Conservation (phyloP, 2,797 vertebrate species). For the Lacerta agilis region DNA sequence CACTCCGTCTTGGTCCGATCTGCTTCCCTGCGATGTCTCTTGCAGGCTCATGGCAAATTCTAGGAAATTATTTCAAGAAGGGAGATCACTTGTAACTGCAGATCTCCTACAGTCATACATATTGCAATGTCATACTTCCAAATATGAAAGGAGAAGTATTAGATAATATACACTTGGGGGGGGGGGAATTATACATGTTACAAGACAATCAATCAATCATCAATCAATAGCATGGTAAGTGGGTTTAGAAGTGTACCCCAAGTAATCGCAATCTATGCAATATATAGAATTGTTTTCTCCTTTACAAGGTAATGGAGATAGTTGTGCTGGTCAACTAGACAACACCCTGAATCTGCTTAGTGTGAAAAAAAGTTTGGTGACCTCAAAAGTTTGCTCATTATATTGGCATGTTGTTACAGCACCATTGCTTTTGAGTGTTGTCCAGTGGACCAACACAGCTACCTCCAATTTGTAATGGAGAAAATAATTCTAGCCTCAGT, state of each 20-base stretch:
- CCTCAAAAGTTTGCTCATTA: not conserved
- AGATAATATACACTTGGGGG: not conserved
- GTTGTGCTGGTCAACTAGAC: not conserved
- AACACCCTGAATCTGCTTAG: not conserved
- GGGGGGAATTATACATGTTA: not conserved
- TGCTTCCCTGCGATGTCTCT: too few species aligned
- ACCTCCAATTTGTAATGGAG: not conserved
- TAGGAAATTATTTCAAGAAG: too few species aligned
- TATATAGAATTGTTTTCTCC: not conserved
- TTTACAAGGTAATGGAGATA: not conserved
- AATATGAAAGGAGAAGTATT: not conserved
- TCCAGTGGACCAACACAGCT: not conserved
- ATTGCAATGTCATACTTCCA: not conserved
- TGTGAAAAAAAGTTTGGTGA: not conserved
- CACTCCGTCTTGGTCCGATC: too few species aligned
- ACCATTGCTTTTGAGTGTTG: not conserved
- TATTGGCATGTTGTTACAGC: not conserved
- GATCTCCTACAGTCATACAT: too few species aligned
- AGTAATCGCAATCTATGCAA: too few species aligned
- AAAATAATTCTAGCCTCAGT: constrained; percentile 1
- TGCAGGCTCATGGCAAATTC: too few species aligned
- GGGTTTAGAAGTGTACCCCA: too few species aligned
- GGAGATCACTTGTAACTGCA: too few species aligned
- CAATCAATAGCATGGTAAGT: too few species aligned
- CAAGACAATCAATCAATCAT: too few species aligned